Evolutionary conservation across 2,113 vertebrate species (phyloP), one percentile per base, ranked within the genome.

Genomic region (Channa maculata): DNA sequence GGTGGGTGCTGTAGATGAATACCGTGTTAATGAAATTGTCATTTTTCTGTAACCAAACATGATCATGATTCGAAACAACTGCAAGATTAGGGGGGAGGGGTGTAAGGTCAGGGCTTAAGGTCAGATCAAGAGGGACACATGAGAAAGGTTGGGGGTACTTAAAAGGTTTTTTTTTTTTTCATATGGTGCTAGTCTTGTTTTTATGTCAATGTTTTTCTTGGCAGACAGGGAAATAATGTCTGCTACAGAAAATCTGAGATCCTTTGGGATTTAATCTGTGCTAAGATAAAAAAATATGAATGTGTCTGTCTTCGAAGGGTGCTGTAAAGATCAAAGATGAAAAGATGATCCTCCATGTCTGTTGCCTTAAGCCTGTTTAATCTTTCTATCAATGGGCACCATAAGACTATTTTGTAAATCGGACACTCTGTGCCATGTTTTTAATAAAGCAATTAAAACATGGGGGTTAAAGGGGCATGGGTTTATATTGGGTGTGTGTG

Each of bases 31-130:
- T 49, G 36, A 72, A 34, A 48, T 57, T 59, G 59, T 64, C 66
- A 70, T 46, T 38, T 80, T 77, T 84, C 71, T 8, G 38, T 48
- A 63, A 38, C 73, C 64, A 70, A 78, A 72, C 75, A 84, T 74
- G 80, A 77, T 83, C 74, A 80, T 73, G 74, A 80, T 62, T 75
- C 61, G 51, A 70, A 75, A 62, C 58, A 79, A 77, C 84, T 62
- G 38, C 1, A 70, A 65, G 67, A 69, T n/a, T n/a, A n/a, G n/a
- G n/a, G n/a, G n/a, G n/a, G n/a, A n/a, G n/a, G n/a, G n/a, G n/a
- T n/a, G n/a, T n/a, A n/a, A n/a, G n/a, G n/a, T n/a, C n/a, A n/a
- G n/a, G n/a, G n/a, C n/a, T n/a, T n/a, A n/a, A n/a, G n/a, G n/a
- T n/a, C n/a, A n/a, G n/a, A n/a, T n/a, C n/a, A n/a, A 10, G 2